phyloP scores from a whole-genome alignment of 2,888 invertebrate species.

The Ctena decussata region DNA sequence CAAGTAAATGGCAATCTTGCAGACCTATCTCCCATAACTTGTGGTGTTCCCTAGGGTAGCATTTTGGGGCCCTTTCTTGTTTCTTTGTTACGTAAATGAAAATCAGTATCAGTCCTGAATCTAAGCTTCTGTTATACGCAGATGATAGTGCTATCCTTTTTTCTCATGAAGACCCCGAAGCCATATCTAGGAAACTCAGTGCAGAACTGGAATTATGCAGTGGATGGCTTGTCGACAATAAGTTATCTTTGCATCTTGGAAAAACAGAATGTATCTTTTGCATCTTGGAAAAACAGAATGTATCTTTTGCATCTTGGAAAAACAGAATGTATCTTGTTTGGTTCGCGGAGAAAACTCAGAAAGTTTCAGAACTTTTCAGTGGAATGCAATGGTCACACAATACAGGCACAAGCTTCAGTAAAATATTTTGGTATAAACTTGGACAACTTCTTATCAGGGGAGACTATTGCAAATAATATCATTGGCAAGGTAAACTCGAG shows the following conservation, averaged over 20 bases:
- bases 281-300: too few species aligned
- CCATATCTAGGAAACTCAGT: not conserved
- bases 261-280: too few species aligned
- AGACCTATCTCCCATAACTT: not conserved
- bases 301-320: too few species aligned
- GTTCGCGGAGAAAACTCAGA: not conserved
- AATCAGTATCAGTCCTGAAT: not conserved
- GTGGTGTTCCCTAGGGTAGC: not conserved
- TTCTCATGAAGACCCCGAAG: not conserved
- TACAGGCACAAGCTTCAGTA: not conserved
- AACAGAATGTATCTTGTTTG: not conserved
- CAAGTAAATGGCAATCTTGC: not conserved
- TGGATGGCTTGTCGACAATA: conserved; percentile 31
- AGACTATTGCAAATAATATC: too few species aligned
- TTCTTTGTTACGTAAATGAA: not conserved
- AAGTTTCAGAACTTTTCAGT: not conserved
- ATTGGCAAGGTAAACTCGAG: too few species aligned
- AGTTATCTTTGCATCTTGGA: conserved; percentile 34
- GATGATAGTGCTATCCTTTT: not conserved
- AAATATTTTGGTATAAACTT: too few species aligned
- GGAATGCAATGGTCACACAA: not conserved
- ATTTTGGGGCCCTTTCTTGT: not conserved
- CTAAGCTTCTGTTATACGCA: not conserved
- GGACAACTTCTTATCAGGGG: too few species aligned
- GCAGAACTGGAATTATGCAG: conserved; percentile 12